phyloP scores from a whole-genome alignment of 2,888 invertebrate genomes.

The Amblyteles armatorius region DNA sequence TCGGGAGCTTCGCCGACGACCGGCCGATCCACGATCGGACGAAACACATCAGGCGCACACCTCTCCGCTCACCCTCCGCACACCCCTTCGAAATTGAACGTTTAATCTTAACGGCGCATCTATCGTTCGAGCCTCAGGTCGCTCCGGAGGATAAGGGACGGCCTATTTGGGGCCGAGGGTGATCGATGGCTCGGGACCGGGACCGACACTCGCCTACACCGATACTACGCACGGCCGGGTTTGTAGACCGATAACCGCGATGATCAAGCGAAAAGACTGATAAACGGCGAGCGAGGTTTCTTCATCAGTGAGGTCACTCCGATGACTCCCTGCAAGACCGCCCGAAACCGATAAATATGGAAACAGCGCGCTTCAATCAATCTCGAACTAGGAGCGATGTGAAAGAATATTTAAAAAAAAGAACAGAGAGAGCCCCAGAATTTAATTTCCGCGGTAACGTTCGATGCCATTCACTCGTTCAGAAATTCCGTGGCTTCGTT shows the following conservation, averaged over 20 bases:
- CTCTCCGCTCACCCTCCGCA: conserved; percentile 17
- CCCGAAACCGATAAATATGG: no score
- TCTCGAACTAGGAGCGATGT: not conserved
- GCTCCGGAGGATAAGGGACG: conserved; percentile 64
- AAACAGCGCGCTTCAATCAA: not conserved
- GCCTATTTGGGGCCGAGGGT: conserved; percentile 69
- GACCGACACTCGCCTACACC: conserved; percentile 24
- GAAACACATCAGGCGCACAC: conserved; percentile 29
- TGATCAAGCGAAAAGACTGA: conserved; percentile 8
- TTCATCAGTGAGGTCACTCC: not conserved
- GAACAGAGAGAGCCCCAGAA: not conserved
- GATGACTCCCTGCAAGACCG: not conserved
- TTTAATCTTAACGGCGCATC: conserved; percentile 77
- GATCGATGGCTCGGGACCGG: conserved; percentile 69
- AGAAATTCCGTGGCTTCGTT: not conserved
- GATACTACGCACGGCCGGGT: not conserved
- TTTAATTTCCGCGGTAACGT: conserved; percentile 1
- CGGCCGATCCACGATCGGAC: conserved; percentile 18
- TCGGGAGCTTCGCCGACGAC: conserved; percentile 34
- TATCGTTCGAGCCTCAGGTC: conserved; percentile 72
- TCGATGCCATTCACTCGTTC: not conserved
- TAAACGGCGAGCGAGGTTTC: not conserved
- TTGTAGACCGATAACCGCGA: not conserved
- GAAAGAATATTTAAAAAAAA: not conserved
- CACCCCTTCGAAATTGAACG: conserved; percentile 74